Conservation (phyloP, 2,888 invertebrate genomes). For the Deilephila porcellus region DNA sequence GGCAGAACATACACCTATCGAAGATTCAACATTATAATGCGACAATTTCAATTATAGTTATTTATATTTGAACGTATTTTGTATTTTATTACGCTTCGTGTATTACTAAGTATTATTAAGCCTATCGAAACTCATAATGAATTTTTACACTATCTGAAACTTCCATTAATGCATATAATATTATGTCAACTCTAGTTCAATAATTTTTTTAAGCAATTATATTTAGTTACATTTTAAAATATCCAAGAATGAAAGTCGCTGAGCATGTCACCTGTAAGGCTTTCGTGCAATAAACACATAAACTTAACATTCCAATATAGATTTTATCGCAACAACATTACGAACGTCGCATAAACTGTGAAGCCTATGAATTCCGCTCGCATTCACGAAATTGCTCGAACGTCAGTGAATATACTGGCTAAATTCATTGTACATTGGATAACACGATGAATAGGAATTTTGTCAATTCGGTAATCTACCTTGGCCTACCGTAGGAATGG, state of each 20-base stretch:
- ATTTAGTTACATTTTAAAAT: neutral
- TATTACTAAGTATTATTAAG: too few species aligned
- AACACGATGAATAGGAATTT: neutral
- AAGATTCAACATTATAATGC: too few species aligned
- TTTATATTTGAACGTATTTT: too few species aligned
- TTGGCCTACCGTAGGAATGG: too few species aligned
- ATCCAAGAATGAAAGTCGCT: neutral
- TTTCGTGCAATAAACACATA: slow-evolving; percentile 20
- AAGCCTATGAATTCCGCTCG: slow-evolving; percentile 12
- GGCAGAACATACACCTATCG: too few species aligned
- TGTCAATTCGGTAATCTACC: too few species aligned
- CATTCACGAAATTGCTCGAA: neutral
- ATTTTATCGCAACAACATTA: neutral
- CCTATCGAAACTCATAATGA: too few species aligned
- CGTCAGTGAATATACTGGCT: neutral
- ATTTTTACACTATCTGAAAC: too few species aligned
- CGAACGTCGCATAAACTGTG: slow-evolving; percentile 7
- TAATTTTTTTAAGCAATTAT: neutral
- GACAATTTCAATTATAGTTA: too few species aligned
- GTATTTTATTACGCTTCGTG: too few species aligned
- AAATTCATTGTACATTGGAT: neutral
- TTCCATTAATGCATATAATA: too few species aligned
- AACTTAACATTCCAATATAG: slow-evolving; percentile 16
- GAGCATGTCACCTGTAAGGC: neutral
- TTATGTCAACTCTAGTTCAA: too few species aligned